These are phyloP conservation scores for Trogon surrucura DNA, from an alignment of 2,113 vertebrate genomes.

Conservation along the genomic window DNA sequence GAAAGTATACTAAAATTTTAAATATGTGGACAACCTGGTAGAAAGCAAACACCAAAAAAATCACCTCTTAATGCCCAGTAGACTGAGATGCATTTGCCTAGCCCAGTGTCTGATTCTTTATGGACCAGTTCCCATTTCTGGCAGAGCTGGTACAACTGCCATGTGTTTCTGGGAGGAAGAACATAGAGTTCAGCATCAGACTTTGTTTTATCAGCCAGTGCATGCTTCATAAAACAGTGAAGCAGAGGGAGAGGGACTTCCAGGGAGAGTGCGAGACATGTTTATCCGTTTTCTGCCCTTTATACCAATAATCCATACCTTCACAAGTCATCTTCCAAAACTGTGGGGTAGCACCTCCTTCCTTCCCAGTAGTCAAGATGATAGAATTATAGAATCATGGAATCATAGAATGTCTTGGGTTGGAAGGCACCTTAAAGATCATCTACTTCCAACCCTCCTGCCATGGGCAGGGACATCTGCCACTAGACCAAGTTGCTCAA, in stretches of 20 bases:
- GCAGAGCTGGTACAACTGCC: background rate
- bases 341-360: background rate
- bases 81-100: background rate
- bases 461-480: too few relatives aligned
- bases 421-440: too few relatives aligned
- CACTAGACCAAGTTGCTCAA: too few relatives aligned
- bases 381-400: too few relatives aligned
- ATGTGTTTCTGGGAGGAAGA: background rate
- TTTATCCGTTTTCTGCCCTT: background rate
- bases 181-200: background rate
- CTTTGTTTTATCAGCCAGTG: rapidly evolving
- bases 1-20: background rate
- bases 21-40: background rate
- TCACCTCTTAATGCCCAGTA: background rate
- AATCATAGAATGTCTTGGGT: too few relatives aligned
- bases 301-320: background rate
- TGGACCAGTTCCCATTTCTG: background rate
- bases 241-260: rapidly evolving
- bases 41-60: background rate
- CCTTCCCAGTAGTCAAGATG: background rate
- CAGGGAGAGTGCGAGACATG: background rate
- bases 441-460: too few relatives aligned
- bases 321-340: background rate
- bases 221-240: background rate
- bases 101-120: background rate